phyloP scores from a whole-genome alignment of 2,113 vertebrate species.

The Sceloporus tristichus region DNA sequence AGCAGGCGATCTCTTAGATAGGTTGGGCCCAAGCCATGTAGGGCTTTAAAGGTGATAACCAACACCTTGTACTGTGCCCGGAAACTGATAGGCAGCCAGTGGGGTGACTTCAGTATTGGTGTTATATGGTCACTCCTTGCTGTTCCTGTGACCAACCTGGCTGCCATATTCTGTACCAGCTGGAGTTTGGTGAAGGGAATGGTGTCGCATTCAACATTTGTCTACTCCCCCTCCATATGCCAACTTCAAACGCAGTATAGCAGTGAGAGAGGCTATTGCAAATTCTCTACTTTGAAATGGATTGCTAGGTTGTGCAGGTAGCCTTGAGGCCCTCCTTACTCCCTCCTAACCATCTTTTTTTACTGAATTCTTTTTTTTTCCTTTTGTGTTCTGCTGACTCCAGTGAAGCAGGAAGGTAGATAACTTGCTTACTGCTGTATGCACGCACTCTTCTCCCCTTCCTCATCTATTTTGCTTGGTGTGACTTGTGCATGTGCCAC shows the following conservation, averaged over 20 bases:
- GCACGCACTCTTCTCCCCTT: constrained; percentile 57
- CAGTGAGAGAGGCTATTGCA: not conserved
- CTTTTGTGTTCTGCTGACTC: constrained; percentile 65
- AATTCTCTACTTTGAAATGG: constrained; percentile 38
- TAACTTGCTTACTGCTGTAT: constrained; percentile 71
- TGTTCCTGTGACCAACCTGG: too few species aligned
- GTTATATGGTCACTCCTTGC: too few species aligned
- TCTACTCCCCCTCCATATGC: not conserved
- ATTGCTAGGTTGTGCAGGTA: not conserved
- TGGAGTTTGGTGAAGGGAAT: too few species aligned
- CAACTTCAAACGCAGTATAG: not conserved
- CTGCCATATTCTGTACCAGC: too few species aligned
- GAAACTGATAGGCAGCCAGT: too few species aligned
- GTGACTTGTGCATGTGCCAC: constrained; percentile 74
- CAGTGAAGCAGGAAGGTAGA: constrained; percentile 79
- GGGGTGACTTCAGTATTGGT: too few species aligned
- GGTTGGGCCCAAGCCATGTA: too few species aligned
- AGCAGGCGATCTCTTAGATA: too few species aligned
- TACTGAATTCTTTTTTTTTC: constrained; percentile 51
- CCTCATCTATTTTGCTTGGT: constrained; percentile 60
- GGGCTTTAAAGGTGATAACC: too few species aligned
- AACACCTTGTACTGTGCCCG: too few species aligned
- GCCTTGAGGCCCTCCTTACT: not conserved
- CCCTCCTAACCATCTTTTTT: constrained; percentile 48
- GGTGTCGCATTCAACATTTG: not conserved